phyloP scores from a whole-genome alignment of 2,888 invertebrate genomes.

The Drosophila monieri region DNA sequence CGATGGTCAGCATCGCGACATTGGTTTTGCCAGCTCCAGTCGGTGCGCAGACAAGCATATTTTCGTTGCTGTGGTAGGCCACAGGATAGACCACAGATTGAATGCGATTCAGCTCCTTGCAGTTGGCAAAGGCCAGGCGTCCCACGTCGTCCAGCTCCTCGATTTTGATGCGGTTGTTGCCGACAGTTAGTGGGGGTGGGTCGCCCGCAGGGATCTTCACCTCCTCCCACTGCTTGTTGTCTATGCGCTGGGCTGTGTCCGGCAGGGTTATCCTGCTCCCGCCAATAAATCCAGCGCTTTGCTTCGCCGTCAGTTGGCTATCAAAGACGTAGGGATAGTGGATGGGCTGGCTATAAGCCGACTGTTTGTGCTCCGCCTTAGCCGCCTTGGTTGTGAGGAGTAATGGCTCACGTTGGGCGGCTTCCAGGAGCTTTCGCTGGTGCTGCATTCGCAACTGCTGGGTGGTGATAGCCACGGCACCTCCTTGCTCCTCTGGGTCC shows the following conservation, averaged over 20 bases:
- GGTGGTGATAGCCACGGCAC: conserved; percentile 82
- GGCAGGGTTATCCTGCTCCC: conserved; percentile 92
- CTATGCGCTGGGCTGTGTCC: conserved; percentile 89
- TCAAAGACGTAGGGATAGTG: conserved; percentile 95
- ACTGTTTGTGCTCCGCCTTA: conserved; percentile 61
- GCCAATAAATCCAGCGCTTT: conserved; percentile 88
- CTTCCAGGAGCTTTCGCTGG: conserved; percentile 80
- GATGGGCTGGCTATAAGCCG: conserved; percentile 84
- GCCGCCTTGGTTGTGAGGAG: conserved; percentile 67
- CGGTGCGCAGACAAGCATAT: conserved; percentile 98
- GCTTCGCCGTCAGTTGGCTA: conserved; percentile 88
- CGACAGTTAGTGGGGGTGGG: conserved; percentile 86
- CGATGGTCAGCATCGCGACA: conserved; percentile 96
- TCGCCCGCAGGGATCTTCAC: conserved; percentile 91
- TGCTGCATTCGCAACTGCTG: conserved; percentile 81
- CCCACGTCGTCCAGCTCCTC: conserved; percentile 88
- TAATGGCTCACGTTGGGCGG: conserved; percentile 80
- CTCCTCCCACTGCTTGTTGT: conserved; percentile 92
- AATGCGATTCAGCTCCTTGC: conserved; percentile 94
- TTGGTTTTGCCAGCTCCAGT: conserved; percentile 99
- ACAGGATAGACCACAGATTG: conserved; percentile 98
- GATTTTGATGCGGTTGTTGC: conserved; percentile 87
- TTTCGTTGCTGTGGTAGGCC: conserved; percentile 98
- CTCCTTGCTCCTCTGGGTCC: conserved; percentile 41
- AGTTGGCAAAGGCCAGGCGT: conserved; percentile 94